Evolutionary conservation across 2,888 invertebrate species (phyloP).

Genomic region (Eristalis tenax): DNA sequence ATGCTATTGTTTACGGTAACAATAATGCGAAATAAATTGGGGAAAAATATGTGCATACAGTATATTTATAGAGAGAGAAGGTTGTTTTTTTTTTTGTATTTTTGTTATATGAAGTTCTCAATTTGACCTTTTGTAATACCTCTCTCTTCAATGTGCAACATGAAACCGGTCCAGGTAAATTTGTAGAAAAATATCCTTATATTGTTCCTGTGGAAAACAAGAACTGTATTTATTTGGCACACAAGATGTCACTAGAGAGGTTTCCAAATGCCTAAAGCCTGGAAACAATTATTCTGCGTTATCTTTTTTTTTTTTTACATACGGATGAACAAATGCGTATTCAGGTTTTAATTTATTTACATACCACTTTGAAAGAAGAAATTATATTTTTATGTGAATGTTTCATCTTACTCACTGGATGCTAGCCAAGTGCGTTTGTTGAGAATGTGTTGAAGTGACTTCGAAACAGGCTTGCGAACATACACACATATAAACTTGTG

Average conservation of each 20-base stretch:
- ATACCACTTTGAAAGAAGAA: slow-evolving; percentile 11
- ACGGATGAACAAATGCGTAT: background rate
- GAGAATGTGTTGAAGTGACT: background rate
- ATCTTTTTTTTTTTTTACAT: background rate
- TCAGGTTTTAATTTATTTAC: background rate
- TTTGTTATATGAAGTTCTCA: slow-evolving; percentile 16
- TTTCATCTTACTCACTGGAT: background rate
- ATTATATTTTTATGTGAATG: background rate
- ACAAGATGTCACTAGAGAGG: slow-evolving; percentile 9
- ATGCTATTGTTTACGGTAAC: slow-evolving; percentile 42
- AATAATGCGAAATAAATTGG: slow-evolving; percentile 40
- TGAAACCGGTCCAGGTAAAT: slow-evolving; percentile 32
- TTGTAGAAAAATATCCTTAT: slow-evolving; percentile 32
- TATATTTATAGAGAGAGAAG: slow-evolving; percentile 35
- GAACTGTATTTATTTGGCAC: slow-evolving; percentile 19
- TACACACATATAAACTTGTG: background rate
- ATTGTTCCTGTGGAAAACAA: slow-evolving; percentile 34
- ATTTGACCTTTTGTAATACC: slow-evolving; percentile 26
- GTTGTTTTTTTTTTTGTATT: background rate
- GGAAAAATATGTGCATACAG: slow-evolving; percentile 31
- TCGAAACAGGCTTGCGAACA: background rate
- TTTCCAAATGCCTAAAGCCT: slow-evolving; percentile 16
- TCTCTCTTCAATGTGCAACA: slow-evolving; percentile 28
- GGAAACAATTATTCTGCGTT: slow-evolving; percentile 6
- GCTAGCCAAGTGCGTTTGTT: background rate